A percentile compares a stretch with the other conserved stretches of the same genome.
Conservation (phyloP, 2,113 vertebrate genomes). For the Xiphophorus maculatus region DNA sequence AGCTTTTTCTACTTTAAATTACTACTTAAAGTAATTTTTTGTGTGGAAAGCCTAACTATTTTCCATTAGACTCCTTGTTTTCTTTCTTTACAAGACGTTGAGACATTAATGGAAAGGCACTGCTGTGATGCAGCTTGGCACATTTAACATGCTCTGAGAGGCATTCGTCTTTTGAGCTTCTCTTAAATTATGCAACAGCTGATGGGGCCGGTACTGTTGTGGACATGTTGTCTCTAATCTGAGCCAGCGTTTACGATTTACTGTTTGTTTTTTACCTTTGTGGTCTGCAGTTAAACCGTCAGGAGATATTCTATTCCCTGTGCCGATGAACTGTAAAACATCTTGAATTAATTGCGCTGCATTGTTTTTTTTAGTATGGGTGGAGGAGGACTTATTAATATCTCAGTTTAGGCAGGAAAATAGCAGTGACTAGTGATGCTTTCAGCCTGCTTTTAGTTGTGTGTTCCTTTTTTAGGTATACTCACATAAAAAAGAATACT, state of each 20-base stretch:
- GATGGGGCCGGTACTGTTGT: slow-evolving; percentile 35
- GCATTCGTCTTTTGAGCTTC: slow-evolving; percentile 41
- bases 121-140: slow-evolving; percentile 32
- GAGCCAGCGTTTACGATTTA: slow-evolving; percentile 40
- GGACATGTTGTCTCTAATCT: slow-evolving; percentile 47
- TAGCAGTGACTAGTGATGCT: slow-evolving; percentile 5
- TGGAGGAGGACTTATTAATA: slow-evolving; percentile 23
- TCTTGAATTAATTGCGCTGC: slow-evolving; percentile 26
- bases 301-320: slow-evolving; percentile 18
- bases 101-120: slow-evolving; percentile 30
- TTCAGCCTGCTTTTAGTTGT: slow-evolving; percentile 33
- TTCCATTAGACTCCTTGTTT: slow-evolving; percentile 9
- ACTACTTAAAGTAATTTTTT: not conserved
- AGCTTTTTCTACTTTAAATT: not conserved
- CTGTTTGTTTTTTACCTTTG: slow-evolving; percentile 29
- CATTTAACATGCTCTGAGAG: slow-evolving; percentile 26
- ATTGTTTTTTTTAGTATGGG: slow-evolving; percentile 18
- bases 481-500: slow-evolving; percentile 45
- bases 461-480: slow-evolving; percentile 31
- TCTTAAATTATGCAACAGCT: slow-evolving; percentile 44
- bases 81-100: slow-evolving; percentile 8
- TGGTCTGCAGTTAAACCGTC: slow-evolving; percentile 38
- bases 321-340: slow-evolving; percentile 25
- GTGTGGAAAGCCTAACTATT: slow-evolving; percentile 1
- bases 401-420: slow-evolving; percentile 10